Base-by-base conservation (phyloP, 2,113 vertebrate genomes). In the Leptocoma aspasia region DNA sequence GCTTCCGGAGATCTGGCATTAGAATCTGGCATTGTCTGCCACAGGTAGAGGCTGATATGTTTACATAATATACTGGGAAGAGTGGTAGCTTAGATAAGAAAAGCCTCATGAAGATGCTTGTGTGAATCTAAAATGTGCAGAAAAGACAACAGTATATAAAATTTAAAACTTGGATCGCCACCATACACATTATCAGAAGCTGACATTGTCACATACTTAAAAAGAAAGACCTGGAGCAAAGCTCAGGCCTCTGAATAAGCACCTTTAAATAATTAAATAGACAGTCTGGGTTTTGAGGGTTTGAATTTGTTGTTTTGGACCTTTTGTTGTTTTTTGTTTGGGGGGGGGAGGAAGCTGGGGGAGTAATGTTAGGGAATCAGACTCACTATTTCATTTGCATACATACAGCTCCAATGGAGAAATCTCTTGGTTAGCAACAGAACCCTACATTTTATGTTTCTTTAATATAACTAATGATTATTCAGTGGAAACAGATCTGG, bases 291-390 rank as follows among this genome's bases (percentile, higher is more conserved):
- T 8, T 54, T 66, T 30, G 7, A 49, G 10, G 6, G 2, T 7
- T 53, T 91, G 17, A 8, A 11, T 87, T 82, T 41, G 13, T 28
- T 66, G 4, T 5, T 66, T 44, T 31, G 4, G 9, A 27, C 3
- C 16, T 42, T 22, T 9, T 61, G 23, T 30, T 56, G 20, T 7
- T 47, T 7, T 50, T 39, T 27, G 4, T 14, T 45, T 21, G 10
- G 1, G 8, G 10, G 15, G 7, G 3, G 39, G 39, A 10, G 39
- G 39, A 39, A 35, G 3, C 7, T 16, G 18, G 10, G 7, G 2
- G 3, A 5, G 5, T 8, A 39, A 39, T 33, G 20, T 56, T 57
- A 53, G 28, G 16, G 35, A 82, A 50, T 42, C 27, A 82, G 44
- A 49, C 7, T 71, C 16, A 47, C 13, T 56, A 18, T 63, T 92